Base-by-base conservation (phyloP, 2,888 invertebrate species). In the Fragum whitleyi region DNA sequence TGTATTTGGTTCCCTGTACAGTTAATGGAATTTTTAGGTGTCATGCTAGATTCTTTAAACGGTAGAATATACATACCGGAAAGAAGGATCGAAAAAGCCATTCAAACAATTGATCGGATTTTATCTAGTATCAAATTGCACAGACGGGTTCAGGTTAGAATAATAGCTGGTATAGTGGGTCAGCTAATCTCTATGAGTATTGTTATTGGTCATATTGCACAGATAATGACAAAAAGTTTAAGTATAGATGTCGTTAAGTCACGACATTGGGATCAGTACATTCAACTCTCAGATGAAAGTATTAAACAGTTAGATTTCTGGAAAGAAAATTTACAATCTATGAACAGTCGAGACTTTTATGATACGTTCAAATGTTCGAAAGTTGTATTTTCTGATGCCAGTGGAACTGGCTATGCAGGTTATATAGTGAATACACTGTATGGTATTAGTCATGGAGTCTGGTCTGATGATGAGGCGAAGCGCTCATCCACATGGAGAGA, bases 401-500 rank as follows among this genome's bases (percentile, higher is more conserved):
- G 75, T 55, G 6, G 29, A 42, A 62, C 79, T 32, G 83, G 83
- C 3, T 78, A 42, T 72, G 79, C 69, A 0, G 77, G 83, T 1
- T 79, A 82, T 57, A 59, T 39, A 19, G 80, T 81, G 0, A 42
- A 61, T 28, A 72, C 75, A 16, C 29, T 67, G n/a, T 32, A 68
- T 21, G 68, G 67, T 39, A 47, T 83, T n/a, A 70, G 78, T n/a
- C 83, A 83, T 61, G 78, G 78, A 14, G 51, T 77, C 59, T 85
- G 85, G 83, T 14, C 68, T 51, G 47, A 32, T 0, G 73, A 69
- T n/a, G 81, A 86, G 65, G 16, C 32, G 47, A 11, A 16, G 11
- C 51, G 74, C 19, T 81, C 79, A 39, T 85, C 87, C 11, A 85
- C 85, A 11, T 85, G 87, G 83, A 69, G 77, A 51, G 77, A 77